phyloP scores from a whole-genome alignment of 2,113 vertebrate species.

The Gorsachius goisagi region DNA sequence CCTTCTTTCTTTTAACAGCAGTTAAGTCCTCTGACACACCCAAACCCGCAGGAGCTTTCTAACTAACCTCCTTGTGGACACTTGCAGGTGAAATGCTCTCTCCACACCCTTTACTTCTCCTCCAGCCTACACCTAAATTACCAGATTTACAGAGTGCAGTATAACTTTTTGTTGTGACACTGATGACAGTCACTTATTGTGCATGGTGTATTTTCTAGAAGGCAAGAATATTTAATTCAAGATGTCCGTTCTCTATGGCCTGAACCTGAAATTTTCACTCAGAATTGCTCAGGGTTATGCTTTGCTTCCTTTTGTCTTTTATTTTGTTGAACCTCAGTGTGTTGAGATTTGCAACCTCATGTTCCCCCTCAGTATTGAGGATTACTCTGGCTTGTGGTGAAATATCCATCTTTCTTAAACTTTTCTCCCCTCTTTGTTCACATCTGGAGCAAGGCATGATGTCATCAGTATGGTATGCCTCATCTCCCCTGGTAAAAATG shows the following conservation, averaged over 20 bases:
- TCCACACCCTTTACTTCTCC: background rate
- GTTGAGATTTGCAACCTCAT: background rate
- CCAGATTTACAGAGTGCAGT: background rate
- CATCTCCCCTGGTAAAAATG: conserved; percentile 40
- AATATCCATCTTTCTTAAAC: background rate
- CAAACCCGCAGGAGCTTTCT: background rate
- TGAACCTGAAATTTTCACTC: background rate
- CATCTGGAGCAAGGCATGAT: conserved; percentile 38
- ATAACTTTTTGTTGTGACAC: background rate
- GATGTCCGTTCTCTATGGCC: background rate
- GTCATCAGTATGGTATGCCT: conserved; percentile 32
- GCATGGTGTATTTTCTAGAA: background rate
- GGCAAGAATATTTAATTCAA: background rate
- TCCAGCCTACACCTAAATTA: background rate
- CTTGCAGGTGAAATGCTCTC: background rate
- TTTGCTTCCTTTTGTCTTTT: background rate
- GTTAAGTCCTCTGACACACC: background rate
- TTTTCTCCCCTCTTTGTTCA: conserved; percentile 16
- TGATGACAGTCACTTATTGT: background rate
- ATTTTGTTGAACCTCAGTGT: background rate
- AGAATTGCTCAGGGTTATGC: background rate
- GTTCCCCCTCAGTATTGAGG: background rate
- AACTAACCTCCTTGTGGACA: background rate
- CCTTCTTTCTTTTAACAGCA: background rate
- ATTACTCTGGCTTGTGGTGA: background rate